Base-by-base conservation (phyloP, 2,113 vertebrate species). In the Todiramphus chloris region DNA sequence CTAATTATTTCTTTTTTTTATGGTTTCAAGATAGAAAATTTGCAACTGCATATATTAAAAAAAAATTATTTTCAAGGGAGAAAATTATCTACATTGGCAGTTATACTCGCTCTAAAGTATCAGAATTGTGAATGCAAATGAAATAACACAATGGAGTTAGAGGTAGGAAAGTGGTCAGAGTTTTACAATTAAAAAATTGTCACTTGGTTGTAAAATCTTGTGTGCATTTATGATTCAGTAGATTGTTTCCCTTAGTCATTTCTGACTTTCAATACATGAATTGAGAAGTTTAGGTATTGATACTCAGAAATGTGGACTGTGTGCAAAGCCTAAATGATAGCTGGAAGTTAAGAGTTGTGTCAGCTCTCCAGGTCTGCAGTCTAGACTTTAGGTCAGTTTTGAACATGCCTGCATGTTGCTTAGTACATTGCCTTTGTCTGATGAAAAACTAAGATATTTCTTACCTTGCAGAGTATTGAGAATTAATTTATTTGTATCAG, bases 51-150 rank as follows among this genome's bases (percentile, higher is more conserved):
- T 69, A 35, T 64, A 48, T 51, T 77, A 50, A 92, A 83, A 50
- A 10, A 10, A 18, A 35, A 69, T 50, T 62, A 4, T 85, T 70
- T 88, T 88, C 76, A 79, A 58, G 58, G 27, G 18, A 58, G 21
- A 43, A 33, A 74, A 69, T 83, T 83, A 35, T 43, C 37, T 81
- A 31, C 46, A 18, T 35, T 74, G 76, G 44, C n/a, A 74, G 30
- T 58, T 83, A 28, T 9, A 30, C 15, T 90, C 89, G n/a, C 64
- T 86, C 28, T 73, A 25, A 84, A 90, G n/a, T 46, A 46, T 41
- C 28, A 15, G 35, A 60, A 50, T 62, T 77, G 79, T 77, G 67
- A 93, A 89, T 74, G 51, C 46, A 94, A 70, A 76, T 93, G 67
- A 84, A 78, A 28, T 69, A 74, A 76, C 19, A 37, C 13, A 51